These are phyloP conservation scores for Tangara arthus DNA, from an alignment of 2,797 vertebrate genomes.

Conservation along the genomic window DNA sequence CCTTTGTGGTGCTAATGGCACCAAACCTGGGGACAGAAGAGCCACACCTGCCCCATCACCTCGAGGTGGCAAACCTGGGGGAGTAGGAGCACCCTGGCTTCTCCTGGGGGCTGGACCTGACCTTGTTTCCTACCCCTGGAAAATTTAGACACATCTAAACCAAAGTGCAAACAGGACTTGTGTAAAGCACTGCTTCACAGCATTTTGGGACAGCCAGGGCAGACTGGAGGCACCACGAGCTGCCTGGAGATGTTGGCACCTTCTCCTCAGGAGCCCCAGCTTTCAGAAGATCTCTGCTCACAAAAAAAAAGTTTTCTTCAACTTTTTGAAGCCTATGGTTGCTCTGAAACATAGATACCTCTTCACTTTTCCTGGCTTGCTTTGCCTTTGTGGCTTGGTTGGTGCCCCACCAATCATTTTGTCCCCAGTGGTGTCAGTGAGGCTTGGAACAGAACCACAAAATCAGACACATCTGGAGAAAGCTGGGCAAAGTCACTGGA, in stretches of 20 bases:
- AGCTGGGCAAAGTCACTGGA: background rate
- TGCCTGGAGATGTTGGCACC: background rate
- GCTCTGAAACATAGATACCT: background rate
- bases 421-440: background rate
- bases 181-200: background rate
- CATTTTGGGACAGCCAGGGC: background rate
- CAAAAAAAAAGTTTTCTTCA: background rate
- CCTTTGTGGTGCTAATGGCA: background rate
- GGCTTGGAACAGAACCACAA: conserved; percentile 23
- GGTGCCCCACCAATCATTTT: background rate
- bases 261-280: background rate
- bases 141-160: background rate
- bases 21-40: background rate
- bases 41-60: background rate
- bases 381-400: background rate
- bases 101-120: rapidly evolving
- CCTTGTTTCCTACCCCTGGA: background rate
- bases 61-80: rapidly evolving
- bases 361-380: background rate
- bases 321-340: background rate
- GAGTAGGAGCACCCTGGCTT: background rate
- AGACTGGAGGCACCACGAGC: rapidly evolving
- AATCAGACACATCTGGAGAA: conserved; percentile 15
- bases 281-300: background rate
- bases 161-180: background rate